Evolutionary conservation across 2,888 invertebrate genomes (phyloP).

Genomic region (Pegoplata infirma): DNA sequence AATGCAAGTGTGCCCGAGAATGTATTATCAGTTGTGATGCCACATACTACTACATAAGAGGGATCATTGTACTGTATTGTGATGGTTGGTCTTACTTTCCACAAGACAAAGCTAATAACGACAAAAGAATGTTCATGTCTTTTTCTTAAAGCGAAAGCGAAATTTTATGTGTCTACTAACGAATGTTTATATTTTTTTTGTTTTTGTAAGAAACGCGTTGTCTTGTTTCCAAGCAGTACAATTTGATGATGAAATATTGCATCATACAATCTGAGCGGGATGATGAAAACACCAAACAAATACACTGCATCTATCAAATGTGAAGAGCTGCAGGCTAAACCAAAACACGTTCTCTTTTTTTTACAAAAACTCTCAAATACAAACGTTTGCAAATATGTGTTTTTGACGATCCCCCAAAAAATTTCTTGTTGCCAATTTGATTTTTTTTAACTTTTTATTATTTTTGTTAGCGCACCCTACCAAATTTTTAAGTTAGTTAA

Average conservation of each 20-base stretch:
- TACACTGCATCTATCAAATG: background rate
- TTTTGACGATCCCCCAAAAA: slow-evolving; percentile 4
- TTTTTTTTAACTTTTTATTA: background rate
- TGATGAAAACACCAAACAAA: background rate
- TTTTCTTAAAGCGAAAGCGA: slow-evolving; percentile 13
- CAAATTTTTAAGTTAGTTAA: background rate
- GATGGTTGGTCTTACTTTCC: background rate
- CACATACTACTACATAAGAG: no score
- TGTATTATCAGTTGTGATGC: background rate
- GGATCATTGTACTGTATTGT: slow-evolving; percentile 18
- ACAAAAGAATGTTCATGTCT: background rate
- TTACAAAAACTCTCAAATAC: background rate
- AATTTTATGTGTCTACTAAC: slow-evolving; percentile 5
- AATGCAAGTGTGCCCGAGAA: background rate
- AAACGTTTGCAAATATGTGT: background rate
- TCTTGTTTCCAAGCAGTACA: slow-evolving; percentile 39
- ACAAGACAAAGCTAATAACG: background rate
- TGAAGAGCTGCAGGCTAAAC: background rate
- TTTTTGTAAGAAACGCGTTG: background rate
- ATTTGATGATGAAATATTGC: slow-evolving; percentile 71
- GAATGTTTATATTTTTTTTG: slow-evolving; percentile 1
- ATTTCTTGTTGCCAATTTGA: background rate
- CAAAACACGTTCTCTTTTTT: background rate
- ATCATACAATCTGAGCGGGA: slow-evolving; percentile 65
- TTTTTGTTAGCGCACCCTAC: background rate